Evolutionary conservation across 1,140 invertebrate species (phyloP).

Genomic region (Phenacoccus solenopsis): DNA sequence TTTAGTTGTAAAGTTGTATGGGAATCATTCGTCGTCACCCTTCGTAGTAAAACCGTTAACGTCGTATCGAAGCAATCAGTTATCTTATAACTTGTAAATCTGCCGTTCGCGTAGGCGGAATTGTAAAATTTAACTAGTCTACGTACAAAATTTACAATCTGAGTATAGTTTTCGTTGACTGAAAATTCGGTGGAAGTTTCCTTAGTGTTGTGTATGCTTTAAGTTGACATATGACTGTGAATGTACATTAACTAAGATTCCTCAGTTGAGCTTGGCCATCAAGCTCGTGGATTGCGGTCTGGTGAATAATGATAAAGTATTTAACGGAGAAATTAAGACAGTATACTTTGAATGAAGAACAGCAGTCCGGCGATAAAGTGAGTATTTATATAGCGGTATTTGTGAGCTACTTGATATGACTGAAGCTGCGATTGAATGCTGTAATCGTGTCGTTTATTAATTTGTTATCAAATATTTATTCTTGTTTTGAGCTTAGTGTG

Average conservation of each 20-base stretch:
- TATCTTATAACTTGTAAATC: conserved; percentile 14
- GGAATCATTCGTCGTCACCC: conserved; percentile 13
- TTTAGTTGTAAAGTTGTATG: conserved; percentile 16
- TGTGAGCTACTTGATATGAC: no score
- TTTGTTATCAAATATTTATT: no score
- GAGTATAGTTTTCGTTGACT: neutral
- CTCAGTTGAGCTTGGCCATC: neutral
- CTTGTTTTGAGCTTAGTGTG: no score
- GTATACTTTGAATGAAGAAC: conserved; percentile 14
- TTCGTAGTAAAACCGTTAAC: conserved; percentile 9
- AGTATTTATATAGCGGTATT: no score
- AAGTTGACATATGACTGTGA: neutral
- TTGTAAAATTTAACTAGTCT: neutral
- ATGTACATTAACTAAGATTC: neutral
- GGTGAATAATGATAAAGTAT: conserved; percentile 13
- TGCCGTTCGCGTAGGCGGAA: neutral
- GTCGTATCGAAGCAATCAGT: neutral
- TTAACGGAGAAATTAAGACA: neutral
- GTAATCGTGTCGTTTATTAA: no score
- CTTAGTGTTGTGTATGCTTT: neutral
- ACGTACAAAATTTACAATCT: neutral
- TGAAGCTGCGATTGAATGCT: no score
- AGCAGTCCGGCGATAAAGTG: neutral
- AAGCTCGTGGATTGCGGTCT: neutral
- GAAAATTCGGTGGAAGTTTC: no score